These are phyloP conservation scores for Apantesis nais DNA, from an alignment of 2,888 invertebrate genomes.

Conservation along the genomic window DNA sequence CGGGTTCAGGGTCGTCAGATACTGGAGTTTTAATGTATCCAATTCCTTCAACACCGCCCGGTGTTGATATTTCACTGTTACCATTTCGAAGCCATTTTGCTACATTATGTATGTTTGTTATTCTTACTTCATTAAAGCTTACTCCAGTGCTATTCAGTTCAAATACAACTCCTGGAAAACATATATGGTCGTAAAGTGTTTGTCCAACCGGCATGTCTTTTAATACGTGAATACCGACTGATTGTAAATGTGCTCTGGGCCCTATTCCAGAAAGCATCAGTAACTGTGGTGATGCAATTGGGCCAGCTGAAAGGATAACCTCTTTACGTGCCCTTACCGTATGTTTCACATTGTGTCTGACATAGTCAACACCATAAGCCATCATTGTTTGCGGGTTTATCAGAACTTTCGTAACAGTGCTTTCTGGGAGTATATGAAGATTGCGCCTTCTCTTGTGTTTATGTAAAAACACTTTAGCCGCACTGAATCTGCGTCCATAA, in stretches of 20 bases:
- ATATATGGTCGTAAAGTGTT: slow-evolving; percentile 87
- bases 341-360: slow-evolving; percentile 77
- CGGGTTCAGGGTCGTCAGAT: slow-evolving; percentile 84
- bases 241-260: slow-evolving; percentile 81
- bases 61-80: slow-evolving; percentile 77
- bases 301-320: slow-evolving; percentile 94
- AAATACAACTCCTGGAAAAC: slow-evolving; percentile 80
- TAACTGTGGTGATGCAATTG: slow-evolving; percentile 95
- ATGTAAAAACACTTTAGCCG: slow-evolving; percentile 88
- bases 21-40: slow-evolving; percentile 87
- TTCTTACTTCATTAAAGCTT: slow-evolving; percentile 62
- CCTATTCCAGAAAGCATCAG: slow-evolving; percentile 94
- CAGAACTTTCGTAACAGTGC: slow-evolving; percentile 88
- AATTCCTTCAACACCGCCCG: slow-evolving; percentile 89
- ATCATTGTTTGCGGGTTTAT: slow-evolving; percentile 87
- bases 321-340: slow-evolving; percentile 89
- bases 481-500: slow-evolving; percentile 87
- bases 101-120: slow-evolving; percentile 46
- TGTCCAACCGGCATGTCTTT: slow-evolving; percentile 89
- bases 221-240: slow-evolving; percentile 85
- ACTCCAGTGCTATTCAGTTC: slow-evolving; percentile 71
- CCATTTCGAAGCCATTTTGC: slow-evolving; percentile 70
- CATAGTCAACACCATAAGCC: slow-evolving; percentile 89
- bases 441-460: slow-evolving; percentile 87
- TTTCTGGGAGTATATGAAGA: slow-evolving; percentile 88